These are phyloP conservation scores for Polyommatus iphigenia DNA, from an alignment of 2,888 invertebrate genomes.

Conservation along the genomic window DNA sequence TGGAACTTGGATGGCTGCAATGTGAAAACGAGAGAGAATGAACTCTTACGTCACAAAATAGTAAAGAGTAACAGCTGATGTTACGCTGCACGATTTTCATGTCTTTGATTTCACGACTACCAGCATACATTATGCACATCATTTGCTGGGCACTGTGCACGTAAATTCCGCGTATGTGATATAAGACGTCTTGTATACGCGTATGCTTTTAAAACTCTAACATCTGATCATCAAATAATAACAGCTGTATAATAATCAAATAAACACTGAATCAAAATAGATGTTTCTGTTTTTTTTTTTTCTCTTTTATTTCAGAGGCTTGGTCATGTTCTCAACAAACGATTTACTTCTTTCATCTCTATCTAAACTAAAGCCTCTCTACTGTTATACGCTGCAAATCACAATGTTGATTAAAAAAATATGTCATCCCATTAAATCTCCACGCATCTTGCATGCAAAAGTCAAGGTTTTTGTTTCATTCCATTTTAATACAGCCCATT, in stretches of 20 bases:
- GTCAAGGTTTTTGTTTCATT: conserved; percentile 21
- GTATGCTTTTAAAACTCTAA: no score
- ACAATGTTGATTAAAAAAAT: background rate
- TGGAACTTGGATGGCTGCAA: background rate
- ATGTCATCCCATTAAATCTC: background rate
- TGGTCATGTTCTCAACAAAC: background rate
- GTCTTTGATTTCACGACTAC: no score
- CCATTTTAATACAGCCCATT: background rate
- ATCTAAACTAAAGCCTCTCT: background rate
- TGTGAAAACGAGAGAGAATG: background rate
- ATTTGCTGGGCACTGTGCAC: no score
- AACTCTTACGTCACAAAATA: background rate
- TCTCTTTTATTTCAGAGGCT: background rate
- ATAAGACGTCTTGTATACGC: no score
- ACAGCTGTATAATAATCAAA: no score
- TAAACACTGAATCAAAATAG: no score
- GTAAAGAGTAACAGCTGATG: background rate
- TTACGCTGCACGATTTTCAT: background rate
- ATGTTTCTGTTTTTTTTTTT: background rate
- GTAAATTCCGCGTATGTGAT: no score
- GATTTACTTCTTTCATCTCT: background rate
- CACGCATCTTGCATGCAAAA: conserved; percentile 1
- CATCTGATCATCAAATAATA: no score
- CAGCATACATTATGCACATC: background rate
- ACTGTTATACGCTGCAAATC: background rate